Percentiles rank a stretch among this genome's conserved stretches.
These are phyloP conservation scores for Carassius carassius DNA, from an alignment of 2,113 vertebrate genomes.

Conservation along the genomic window DNA sequence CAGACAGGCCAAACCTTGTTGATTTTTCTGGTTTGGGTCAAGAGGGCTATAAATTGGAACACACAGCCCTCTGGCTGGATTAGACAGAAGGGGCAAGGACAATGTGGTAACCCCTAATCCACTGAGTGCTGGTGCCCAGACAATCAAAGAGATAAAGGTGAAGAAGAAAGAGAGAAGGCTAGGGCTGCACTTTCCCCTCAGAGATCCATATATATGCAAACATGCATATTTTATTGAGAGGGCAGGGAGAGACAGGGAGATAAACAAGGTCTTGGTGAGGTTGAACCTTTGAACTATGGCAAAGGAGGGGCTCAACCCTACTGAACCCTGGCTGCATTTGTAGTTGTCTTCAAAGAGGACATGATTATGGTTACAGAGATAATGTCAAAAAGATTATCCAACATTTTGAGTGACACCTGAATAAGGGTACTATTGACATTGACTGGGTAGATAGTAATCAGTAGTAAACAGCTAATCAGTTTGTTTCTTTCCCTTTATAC, in stretches of 20 bases:
- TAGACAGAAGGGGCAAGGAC: conserved; percentile 59
- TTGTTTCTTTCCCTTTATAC: conserved; percentile 55
- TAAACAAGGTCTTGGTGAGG: conserved; percentile 31
- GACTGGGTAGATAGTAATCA: conserved; percentile 36
- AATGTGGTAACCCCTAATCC: conserved; percentile 81
- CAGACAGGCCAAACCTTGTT: conserved; percentile 35
- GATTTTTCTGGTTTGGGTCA: conserved; percentile 41
- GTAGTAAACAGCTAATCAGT: conserved; percentile 64
- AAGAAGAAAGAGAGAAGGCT: conserved; percentile 1
- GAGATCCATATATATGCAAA: conserved; percentile 16
- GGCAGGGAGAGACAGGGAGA: conserved; percentile 20
- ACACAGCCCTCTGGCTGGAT: conserved; percentile 40
- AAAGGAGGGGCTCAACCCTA: conserved; percentile 13
- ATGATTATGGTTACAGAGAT: not conserved
- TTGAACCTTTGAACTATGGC: conserved; percentile 37
- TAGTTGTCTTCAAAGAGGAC: not conserved
- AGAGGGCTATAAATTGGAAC: conserved; percentile 42
- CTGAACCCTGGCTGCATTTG: not conserved
- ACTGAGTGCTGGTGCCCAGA: conserved; percentile 63
- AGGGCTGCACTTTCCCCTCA: conserved; percentile 21
- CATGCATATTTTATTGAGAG: not conserved
- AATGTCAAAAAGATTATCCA: conserved; percentile 53
- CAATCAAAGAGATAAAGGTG: conserved; percentile 37
- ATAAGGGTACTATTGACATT: conserved; percentile 65
- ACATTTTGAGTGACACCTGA: conserved; percentile 48